Evolutionary conservation across 2,888 invertebrate genomes (phyloP).

Genomic region (Lumbricus terrestris): DNA sequence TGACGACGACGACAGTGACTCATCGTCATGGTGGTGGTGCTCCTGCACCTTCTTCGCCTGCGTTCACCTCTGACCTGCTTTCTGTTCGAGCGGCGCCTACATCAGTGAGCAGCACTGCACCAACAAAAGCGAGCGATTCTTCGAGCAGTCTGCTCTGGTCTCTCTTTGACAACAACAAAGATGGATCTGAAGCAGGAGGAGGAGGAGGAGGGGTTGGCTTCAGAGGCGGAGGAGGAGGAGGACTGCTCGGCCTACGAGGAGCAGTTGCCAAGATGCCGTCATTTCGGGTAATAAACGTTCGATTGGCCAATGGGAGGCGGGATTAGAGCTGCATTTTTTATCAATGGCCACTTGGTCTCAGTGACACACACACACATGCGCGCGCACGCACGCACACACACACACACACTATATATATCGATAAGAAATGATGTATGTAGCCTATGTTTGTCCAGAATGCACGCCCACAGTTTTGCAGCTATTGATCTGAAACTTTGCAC

Average conservation of each 20-base stretch:
- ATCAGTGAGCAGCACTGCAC: not conserved
- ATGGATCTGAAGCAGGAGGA: conserved; percentile 14
- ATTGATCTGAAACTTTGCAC: too few species aligned
- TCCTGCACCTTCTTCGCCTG: not conserved
- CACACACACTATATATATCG: too few species aligned
- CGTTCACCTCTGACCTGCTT: not conserved
- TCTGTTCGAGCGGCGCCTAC: not conserved
- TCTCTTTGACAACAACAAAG: conserved; percentile 46
- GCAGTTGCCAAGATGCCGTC: conserved; percentile 94
- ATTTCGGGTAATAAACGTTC: conserved; percentile 63
- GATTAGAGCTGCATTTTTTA: not conserved
- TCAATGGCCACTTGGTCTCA: too few species aligned
- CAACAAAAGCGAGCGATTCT: not conserved
- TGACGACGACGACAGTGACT: too few species aligned
- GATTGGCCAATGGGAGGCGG: not conserved
- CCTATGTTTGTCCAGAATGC: too few species aligned
- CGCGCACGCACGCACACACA: too few species aligned
- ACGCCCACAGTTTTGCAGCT: too few species aligned
- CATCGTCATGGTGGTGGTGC: too few species aligned
- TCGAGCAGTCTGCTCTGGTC: conserved; percentile 43
- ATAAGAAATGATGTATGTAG: too few species aligned
- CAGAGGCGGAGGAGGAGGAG: conserved; percentile 48
- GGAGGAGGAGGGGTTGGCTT: too few species aligned
- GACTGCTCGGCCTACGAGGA: conserved; percentile 81
- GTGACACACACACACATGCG: too few species aligned